A percentile compares a stretch with the other conserved stretches of the same genome.
Evolutionary conservation across 2,888 invertebrate species (phyloP).

Genomic region (Drosophila percnosoma): DNA sequence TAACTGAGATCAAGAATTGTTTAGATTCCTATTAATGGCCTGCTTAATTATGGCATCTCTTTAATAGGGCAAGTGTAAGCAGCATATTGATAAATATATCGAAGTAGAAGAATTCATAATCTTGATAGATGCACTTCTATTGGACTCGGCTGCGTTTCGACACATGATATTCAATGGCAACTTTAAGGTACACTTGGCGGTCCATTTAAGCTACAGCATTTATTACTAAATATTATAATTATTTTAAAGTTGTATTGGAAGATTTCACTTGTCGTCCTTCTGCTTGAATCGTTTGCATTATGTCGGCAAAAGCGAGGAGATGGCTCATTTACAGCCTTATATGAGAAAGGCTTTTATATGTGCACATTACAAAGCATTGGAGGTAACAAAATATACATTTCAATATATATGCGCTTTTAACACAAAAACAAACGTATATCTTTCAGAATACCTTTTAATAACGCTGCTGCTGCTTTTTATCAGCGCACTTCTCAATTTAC

Average conservation of each 20-base stretch:
- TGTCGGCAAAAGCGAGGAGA: conserved; percentile 85
- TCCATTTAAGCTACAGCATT: conserved; percentile 72
- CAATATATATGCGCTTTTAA: neutral
- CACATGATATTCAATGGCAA: conserved; percentile 93
- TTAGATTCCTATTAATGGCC: no score
- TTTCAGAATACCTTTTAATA: conserved; percentile 75
- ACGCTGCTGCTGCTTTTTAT: conserved; percentile 62
- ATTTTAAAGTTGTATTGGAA: conserved; percentile 89
- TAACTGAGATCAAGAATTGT: neutral
- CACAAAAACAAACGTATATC: neutral
- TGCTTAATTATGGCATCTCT: neutral
- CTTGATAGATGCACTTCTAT: conserved; percentile 92
- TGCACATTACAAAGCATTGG: conserved; percentile 86
- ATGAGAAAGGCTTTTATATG: conserved; percentile 87
- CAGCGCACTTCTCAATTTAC: conserved; percentile 41
- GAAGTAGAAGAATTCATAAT: conserved; percentile 96
- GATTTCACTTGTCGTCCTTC: conserved; percentile 90
- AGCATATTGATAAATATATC: conserved; percentile 94
- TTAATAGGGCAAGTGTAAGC: conserved; percentile 90
- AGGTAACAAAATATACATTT: conserved; percentile 52
- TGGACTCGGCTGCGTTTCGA: conserved; percentile 92
- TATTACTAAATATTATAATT: conserved; percentile 45
- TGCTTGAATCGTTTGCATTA: conserved; percentile 92
- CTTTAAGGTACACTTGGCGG: conserved; percentile 89
- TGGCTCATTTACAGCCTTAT: conserved; percentile 85